Conservation (phyloP, 2,113 vertebrate species). For the Triplophysa siluroides region DNA sequence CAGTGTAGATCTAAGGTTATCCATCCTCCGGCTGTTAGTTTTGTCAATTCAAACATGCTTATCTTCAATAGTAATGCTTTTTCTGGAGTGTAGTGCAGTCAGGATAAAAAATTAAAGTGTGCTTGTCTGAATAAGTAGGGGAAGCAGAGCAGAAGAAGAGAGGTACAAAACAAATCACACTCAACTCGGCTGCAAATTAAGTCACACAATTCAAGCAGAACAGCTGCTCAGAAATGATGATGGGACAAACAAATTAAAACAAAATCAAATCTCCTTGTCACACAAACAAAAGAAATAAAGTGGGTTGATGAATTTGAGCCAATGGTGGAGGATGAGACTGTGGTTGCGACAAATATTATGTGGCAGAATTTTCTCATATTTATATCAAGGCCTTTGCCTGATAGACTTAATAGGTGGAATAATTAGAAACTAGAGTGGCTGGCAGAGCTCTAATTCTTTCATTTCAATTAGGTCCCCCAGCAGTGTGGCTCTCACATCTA, state of each 20-base stretch:
- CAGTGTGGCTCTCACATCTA: constrained; percentile 35
- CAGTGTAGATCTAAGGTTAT: neutral
- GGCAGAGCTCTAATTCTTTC: constrained; percentile 54
- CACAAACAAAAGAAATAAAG: constrained; percentile 35
- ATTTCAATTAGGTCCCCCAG: constrained; percentile 43
- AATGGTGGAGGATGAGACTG: constrained; percentile 26
- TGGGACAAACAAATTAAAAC: constrained; percentile 25
- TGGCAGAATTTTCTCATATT: constrained; percentile 25
- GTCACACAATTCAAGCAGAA: constrained; percentile 19
- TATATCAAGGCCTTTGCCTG: constrained; percentile 14
- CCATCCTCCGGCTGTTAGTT: constrained; percentile 7
- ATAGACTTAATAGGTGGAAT: constrained; percentile 45
- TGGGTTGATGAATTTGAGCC: constrained; percentile 4
- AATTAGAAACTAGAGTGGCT: constrained; percentile 49
- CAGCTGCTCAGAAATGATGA: constrained; percentile 10
- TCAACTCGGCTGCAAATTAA: constrained; percentile 16
- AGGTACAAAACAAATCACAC: constrained; percentile 13
- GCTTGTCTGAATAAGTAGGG: constrained; percentile 13
- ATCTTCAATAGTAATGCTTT: constrained; percentile 7
- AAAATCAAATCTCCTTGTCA: constrained; percentile 40
- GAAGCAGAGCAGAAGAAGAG: neutral
- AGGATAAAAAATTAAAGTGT: constrained; percentile 5
- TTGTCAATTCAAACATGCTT: constrained; percentile 10
- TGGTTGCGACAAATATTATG: constrained; percentile 20
- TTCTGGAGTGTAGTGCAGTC: neutral